Evolutionary conservation across 2,888 invertebrate genomes (phyloP).

Genomic region (Fragum sueziense): DNA sequence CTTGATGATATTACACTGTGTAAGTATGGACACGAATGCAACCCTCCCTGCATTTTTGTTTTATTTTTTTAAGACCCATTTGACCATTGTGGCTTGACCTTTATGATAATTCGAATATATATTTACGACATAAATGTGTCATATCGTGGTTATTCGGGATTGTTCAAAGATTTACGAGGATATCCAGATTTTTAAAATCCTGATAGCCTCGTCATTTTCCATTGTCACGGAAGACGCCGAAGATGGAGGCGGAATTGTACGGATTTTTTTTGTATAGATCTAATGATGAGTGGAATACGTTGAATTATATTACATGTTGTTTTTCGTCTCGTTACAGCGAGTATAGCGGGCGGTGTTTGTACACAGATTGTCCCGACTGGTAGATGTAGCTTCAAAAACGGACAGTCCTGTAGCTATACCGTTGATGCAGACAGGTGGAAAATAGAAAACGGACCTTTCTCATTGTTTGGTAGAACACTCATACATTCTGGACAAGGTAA

Average conservation of each 20-base stretch:
- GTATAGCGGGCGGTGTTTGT: background rate
- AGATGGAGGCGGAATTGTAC: too few species aligned
- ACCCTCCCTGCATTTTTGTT: background rate
- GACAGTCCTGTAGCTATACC: background rate
- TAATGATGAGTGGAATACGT: too few species aligned
- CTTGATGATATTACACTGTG: conserved; percentile 1
- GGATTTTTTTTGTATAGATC: too few species aligned
- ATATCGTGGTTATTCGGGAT: too few species aligned
- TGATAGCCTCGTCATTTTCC: too few species aligned
- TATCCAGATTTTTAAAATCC: too few species aligned
- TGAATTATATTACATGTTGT: too few species aligned
- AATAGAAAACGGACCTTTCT: background rate
- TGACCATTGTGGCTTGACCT: too few species aligned
- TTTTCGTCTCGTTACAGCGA: background rate
- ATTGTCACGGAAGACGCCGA: too few species aligned
- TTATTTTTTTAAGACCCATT: background rate
- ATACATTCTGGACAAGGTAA: conserved; percentile 8
- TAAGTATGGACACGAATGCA: background rate
- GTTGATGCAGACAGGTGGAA: conserved; percentile 4
- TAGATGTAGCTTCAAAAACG: background rate
- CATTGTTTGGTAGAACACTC: background rate
- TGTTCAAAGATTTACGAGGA: too few species aligned
- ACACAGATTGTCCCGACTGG: background rate
- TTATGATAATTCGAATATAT: too few species aligned
- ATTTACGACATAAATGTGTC: too few species aligned